Evolutionary conservation across 1,140 invertebrate genomes (phyloP), one percentile per base, ranked within the genome.

Genomic region (Caligus rogercresseyi): DNA sequence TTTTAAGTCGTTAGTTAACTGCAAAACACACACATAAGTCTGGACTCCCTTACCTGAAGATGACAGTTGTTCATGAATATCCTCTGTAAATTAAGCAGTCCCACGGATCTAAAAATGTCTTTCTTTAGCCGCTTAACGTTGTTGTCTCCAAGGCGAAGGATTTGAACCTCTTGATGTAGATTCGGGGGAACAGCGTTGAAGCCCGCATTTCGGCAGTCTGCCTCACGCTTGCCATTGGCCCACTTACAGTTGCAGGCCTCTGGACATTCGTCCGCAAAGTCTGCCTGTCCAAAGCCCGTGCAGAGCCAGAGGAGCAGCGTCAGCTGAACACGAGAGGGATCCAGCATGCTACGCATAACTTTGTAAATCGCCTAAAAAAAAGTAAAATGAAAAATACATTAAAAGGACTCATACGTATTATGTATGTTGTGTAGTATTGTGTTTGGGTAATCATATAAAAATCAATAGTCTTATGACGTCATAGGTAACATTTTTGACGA

Each of bases 141-240:
- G 72, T 90, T 91, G 25, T 83, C 81, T 43, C 83, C 83, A 2
- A 92, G 73, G 69, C 89, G 83, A 56, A 91, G 75, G 16, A 89
- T 85, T 75, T 90, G 87, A 68, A 89, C 85, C 65, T 88, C 86
- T 0, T 83, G 79, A 69, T 85, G 84, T 65, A 89, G 76, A 19
- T 78, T 76, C 16, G 78, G 78, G 20, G 87, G 87, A 24, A 88
- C 23, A 19, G 81, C 78, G 66, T 84, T 81, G 59, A 87, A 79
- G 58, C 84, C 81, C 21, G 83, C 81, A 62, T 84, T 81, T 59
- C 80, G 80, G 73, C 87, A 90, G 24, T 85, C 76, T 25, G 86
- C 87, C 1, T 85, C 87, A 69, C 87, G 87, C 72, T 89, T 90
- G 21, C 87, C 87, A n/a, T 83, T 85, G 14, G 83, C 83, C 87